A percentile compares a stretch with the other conserved stretches of the same genome.
Evolutionary conservation across 1,140 invertebrate genomes (phyloP).

Genomic region (Delia radicum): DNA sequence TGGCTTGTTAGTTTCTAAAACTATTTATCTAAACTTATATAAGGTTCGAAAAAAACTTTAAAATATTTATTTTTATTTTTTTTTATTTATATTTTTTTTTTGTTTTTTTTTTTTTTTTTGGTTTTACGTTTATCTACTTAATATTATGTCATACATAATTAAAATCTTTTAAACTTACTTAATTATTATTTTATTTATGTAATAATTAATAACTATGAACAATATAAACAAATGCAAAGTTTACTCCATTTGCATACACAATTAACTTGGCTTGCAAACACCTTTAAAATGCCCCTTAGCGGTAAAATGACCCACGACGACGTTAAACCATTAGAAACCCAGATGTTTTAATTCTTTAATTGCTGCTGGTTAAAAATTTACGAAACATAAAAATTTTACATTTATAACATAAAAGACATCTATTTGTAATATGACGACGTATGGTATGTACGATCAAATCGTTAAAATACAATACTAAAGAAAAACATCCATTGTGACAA

Average conservation of each 20-base stretch:
- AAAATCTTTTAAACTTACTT: constrained; percentile 21
- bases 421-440: neutral
- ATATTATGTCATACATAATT: constrained; percentile 24
- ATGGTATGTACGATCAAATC: neutral
- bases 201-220: constrained; percentile 24
- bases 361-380: neutral
- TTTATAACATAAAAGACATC: neutral
- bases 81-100: constrained; percentile 1
- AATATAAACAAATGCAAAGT: constrained; percentile 24
- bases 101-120: neutral
- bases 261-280: neutral
- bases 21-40: neutral
- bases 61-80: neutral
- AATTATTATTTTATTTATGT: constrained; percentile 2
- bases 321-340: neutral
- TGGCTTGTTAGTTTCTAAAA: too few species aligned
- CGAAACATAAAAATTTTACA: neutral
- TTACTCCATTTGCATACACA: neutral
- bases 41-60: neutral
- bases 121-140: constrained; percentile 22
- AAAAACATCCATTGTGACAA: neutral
- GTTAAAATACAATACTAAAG: neutral
- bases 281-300: neutral
- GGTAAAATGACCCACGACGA: too few species aligned
- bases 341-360: neutral